Base-by-base conservation (phyloP, 1,140 invertebrate genomes). In the Lucilia sericata region DNA sequence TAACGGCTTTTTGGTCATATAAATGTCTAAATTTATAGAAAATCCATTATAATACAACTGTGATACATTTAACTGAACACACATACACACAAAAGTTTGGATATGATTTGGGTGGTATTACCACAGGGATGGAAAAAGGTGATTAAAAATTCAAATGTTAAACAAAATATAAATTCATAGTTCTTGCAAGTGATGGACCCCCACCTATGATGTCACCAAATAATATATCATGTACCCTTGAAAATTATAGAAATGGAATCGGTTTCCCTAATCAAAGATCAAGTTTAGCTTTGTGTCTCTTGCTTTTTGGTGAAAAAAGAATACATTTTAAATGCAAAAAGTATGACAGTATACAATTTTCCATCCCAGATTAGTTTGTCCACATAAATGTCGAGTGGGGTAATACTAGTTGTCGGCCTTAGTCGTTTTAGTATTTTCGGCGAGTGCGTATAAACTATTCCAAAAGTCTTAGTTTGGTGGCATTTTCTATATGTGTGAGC, bases 391-490 rank as follows among this genome's bases (percentile, higher is more conserved):
- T 42, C 42, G 42, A 42, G 42, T 42, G 42, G 42, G 42, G 42
- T 42, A 42, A 42, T 10, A 42, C 10, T 42, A 10, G 42, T 42
- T 55, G 51, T 55, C 17, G 17, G 17, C 51, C 13, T 14, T 55
- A 55, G 51, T 55, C 17, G 51, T 55, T 55, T 55, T 55, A 55
- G 51, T 55, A 70, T 70, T 70, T 70, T 70, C 55, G 65, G 65
- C 65, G 65, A 70, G 21, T 70, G 65, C 65, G 65, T 70, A 70
- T 21, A 21, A 70, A 70, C 21, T 70, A 70, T 70, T 21, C n/a
- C 65, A 2, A 21, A 70, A 70, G 21, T 25, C 65, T 70, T 70
- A 70, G n/a, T 70, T 60, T 21, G 65, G 65, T 70, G 65, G 65
- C n/a, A 70, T 70, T 25, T 21, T 12, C 65, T 70, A 42, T 25